A percentile compares a stretch with the other conserved stretches of the same genome.
phyloP scores from a whole-genome alignment of 1,140 invertebrate genomes.

The Bombus huntii region DNA sequence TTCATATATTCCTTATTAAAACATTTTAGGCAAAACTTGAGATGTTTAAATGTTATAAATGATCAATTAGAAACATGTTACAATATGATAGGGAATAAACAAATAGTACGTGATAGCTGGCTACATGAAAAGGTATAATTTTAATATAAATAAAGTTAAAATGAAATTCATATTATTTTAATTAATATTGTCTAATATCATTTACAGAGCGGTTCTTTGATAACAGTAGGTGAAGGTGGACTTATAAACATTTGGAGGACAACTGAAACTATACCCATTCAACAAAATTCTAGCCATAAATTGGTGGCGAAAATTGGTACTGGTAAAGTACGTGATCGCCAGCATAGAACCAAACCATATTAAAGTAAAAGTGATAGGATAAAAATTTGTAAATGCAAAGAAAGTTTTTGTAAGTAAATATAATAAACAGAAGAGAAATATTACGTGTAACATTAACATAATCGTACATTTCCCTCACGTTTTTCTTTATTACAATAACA shows the following conservation, averaged over 20 bases:
- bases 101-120: conserved; percentile 86
- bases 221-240: conserved; percentile 87
- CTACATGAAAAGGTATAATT: conserved; percentile 84
- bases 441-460: conserved; percentile 49
- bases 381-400: conserved; percentile 57
- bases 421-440: conserved; percentile 48
- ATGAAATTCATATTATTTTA: background rate
- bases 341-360: conserved; percentile 76
- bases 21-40: conserved; percentile 81
- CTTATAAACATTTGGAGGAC: conserved; percentile 85
- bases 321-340: conserved; percentile 74
- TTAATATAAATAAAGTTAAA: conserved; percentile 11
- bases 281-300: conserved; percentile 62
- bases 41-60: conserved; percentile 83
- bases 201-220: conserved; percentile 82
- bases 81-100: conserved; percentile 85
- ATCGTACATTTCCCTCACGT: conserved; percentile 69
- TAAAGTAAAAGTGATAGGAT: conserved; percentile 61
- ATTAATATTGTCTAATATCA: conserved; percentile 38
- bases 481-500: conserved; percentile 80
- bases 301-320: conserved; percentile 70
- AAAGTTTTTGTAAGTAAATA: conserved; percentile 55
- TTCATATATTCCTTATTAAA: conserved; percentile 48
- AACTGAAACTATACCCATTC: conserved; percentile 57
- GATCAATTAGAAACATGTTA: conserved; percentile 83